Conservation (phyloP, 2,797 vertebrate species). For the Lutjanus campechanus region DNA sequence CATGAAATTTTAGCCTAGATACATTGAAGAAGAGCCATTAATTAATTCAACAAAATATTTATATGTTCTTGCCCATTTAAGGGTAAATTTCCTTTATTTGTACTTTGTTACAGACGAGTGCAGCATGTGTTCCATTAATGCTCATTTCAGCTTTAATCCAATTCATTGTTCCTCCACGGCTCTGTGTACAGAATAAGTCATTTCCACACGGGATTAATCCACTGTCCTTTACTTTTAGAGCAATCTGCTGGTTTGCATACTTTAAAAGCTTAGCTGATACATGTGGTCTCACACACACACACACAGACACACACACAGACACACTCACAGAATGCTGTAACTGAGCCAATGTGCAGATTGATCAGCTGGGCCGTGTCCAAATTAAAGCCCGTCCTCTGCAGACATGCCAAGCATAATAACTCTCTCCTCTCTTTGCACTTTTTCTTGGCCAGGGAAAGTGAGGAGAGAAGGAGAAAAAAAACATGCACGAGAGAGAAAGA, state of each 20-base stretch:
- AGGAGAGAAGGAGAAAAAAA: constrained; percentile 9
- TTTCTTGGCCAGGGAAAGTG: constrained; percentile 40
- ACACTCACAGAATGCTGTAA: constrained; percentile 51
- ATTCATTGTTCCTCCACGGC: constrained; percentile 51
- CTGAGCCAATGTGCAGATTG: constrained; percentile 78
- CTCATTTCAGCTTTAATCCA: constrained; percentile 58
- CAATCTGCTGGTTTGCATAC: constrained; percentile 64
- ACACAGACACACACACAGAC: constrained; percentile 37
- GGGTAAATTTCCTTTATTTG: constrained; percentile 24
- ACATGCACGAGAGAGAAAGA: constrained; percentile 15
- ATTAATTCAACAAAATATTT: too few species aligned
- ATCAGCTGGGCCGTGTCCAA: constrained; percentile 83
- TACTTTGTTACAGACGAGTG: constrained; percentile 21
- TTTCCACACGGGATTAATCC: constrained; percentile 67
- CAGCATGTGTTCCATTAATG: constrained; percentile 37
- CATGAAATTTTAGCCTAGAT: too few species aligned
- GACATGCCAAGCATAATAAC: constrained; percentile 82
- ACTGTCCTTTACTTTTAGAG: constrained; percentile 56
- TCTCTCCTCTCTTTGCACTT: constrained; percentile 70
- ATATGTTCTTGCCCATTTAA: too few species aligned
- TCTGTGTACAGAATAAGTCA: constrained; percentile 52
- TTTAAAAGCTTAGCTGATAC: constrained; percentile 68
- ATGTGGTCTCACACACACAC: constrained; percentile 33
- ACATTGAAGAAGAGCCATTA: too few species aligned
- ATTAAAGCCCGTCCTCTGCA: constrained; percentile 76